Evolutionary conservation across 2,888 invertebrate genomes (phyloP), one percentile per base, ranked within the genome.

Genomic region (Chaitophorus viminalis): DNA sequence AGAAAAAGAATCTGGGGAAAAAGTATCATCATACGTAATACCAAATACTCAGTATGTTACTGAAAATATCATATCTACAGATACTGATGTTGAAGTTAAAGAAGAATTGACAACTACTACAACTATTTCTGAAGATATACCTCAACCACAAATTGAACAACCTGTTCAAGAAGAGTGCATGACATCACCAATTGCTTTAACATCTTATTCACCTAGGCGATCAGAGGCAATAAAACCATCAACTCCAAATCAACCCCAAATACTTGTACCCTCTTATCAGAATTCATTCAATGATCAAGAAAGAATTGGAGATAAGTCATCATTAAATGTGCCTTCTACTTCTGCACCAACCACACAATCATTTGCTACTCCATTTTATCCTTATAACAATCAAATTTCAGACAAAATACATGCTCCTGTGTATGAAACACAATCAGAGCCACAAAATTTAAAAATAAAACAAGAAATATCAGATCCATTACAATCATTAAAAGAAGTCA

Each of bases 401-500:
- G 89, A 89, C 21, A 88, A 89, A 87, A 70, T 87, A 9, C 84
- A 87, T 65, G n/a, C 83, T 14, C 83, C 88, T 65, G 74, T 89
- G 9, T 88, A 83, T 76, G 89, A 89, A 60, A 87, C 72, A 60
- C 92, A 93, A 90, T 93, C 92, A 91, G 95, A 95, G 90, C 95
- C 95, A 14, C 95, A 95, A 90, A 95, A 95, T 91, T 92, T 95
- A 87, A 95, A 95, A 91, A 94, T 95, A 60, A 95, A 95, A 90
- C 94, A 95, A 90, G 95, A 95, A 91, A 93, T 90, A 79, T 85
- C 93, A 46, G 95, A 96, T 92, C 96, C 96, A 5, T 91, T 96
- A 89, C 95, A 96, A 90, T 95, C 95, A 90, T 92, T 96, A 17
- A 95, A 95, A 91, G 95, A 95, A 91, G 95, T 96, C 0, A 95